Conservation (phyloP, 2,888 invertebrate species). For the Tenodera sinensis region DNA sequence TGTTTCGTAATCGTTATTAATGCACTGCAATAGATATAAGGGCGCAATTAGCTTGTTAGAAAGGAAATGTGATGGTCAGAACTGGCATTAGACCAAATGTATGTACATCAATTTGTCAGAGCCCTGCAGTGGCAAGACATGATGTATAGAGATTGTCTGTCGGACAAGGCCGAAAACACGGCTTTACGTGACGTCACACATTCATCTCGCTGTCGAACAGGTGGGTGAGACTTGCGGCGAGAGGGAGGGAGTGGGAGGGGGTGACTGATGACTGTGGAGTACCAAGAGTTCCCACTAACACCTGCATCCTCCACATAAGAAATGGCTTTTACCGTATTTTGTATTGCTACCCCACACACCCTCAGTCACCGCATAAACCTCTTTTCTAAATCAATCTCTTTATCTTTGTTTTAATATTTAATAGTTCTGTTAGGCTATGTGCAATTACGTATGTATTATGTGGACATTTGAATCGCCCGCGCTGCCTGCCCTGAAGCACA, state of each 20-base stretch:
- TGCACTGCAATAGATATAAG: not conserved
- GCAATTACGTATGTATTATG: too few relatives aligned
- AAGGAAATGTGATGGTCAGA: not conserved
- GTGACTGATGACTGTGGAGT: not conserved
- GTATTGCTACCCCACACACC: too few relatives aligned
- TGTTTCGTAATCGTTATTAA: not conserved
- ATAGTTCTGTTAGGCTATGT: too few relatives aligned
- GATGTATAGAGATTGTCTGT: not conserved
- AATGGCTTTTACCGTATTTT: not conserved
- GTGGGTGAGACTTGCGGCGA: not conserved
- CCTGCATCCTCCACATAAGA: not conserved
- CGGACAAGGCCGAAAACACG: not conserved
- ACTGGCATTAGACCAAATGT: not conserved
- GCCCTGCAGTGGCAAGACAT: not conserved
- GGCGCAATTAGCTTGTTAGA: not conserved
- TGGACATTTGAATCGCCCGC: too few relatives aligned
- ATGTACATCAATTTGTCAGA: not conserved
- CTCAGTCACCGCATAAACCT: too few relatives aligned
- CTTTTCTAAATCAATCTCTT: too few relatives aligned
- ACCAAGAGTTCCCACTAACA: not conserved
- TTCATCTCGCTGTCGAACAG: not conserved
- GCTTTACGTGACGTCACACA: not conserved
- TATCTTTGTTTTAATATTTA: too few relatives aligned
- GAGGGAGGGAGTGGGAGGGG: not conserved
- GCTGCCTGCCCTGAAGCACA: too few relatives aligned